Conservation (phyloP, 2,113 vertebrate genomes). For the Larimichthys crocea region DNA sequence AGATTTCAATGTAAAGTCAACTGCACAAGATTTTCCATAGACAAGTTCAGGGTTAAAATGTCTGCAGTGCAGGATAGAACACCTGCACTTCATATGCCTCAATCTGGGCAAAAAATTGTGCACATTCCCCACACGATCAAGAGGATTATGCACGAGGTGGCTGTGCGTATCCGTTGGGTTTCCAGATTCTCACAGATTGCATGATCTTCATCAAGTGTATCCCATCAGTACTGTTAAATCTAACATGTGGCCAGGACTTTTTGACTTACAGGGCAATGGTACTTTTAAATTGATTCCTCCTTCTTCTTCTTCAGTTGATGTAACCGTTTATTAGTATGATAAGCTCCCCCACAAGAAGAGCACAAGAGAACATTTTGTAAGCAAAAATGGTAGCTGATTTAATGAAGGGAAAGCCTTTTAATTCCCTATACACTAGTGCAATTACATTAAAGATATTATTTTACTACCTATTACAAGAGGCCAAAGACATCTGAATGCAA, state of each 20-base stretch:
- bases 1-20: neutral
- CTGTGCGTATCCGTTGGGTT: neutral
- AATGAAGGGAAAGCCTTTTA: neutral
- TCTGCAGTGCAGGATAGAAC: neutral
- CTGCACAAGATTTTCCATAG: neutral
- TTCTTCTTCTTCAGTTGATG: neutral
- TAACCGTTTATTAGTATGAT: neutral
- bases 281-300: neutral
- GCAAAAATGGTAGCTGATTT: neutral
- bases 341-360: neutral
- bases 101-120: neutral
- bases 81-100: neutral
- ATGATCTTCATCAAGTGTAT: conserved; percentile 4
- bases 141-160: conserved; percentile 9
- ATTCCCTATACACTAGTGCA: neutral
- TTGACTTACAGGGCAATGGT: neutral
- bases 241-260: neutral
- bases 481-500: neutral
- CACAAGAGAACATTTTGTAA: neutral
- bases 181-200: neutral
- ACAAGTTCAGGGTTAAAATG: neutral
- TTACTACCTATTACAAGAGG: neutral
- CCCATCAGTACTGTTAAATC: neutral
- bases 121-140: conserved; percentile 6
- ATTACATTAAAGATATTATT: neutral